These are phyloP conservation scores for Meloidogyne exigua DNA, from an alignment of 1,140 invertebrate genomes.

Conservation along the genomic window DNA sequence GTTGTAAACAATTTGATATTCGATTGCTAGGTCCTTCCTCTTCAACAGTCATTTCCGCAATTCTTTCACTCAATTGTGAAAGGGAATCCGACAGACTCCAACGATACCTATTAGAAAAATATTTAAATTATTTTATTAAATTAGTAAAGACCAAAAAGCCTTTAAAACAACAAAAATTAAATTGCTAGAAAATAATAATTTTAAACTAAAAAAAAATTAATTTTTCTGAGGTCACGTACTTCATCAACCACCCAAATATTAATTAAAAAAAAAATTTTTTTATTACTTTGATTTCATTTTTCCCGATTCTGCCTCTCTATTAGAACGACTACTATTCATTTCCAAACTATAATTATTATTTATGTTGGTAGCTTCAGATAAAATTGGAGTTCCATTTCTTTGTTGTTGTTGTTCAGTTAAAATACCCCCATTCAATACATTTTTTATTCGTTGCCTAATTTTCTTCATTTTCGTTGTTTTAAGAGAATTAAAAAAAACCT, in stretches of 20 bases:
- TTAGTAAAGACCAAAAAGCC: background rate
- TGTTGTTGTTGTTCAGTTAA: background rate
- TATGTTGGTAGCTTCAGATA: background rate
- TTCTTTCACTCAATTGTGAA: slow-evolving; percentile 9
- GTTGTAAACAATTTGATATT: background rate
- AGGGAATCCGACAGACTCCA: slow-evolving; percentile 21
- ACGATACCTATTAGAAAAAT: slow-evolving; percentile 6
- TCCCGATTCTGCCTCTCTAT: background rate
- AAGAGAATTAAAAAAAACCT: background rate
- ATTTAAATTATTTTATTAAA: background rate
- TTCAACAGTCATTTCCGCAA: slow-evolving; percentile 9
- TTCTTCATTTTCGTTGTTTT: slow-evolving; percentile 20
- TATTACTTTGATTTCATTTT: background rate
- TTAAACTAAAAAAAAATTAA: too few species aligned
- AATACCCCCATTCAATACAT: slow-evolving; percentile 7
- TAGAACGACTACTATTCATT: background rate
- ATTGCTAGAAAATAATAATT: too few species aligned
- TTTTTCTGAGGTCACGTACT: too few species aligned
- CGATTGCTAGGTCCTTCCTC: slow-evolving; percentile 5
- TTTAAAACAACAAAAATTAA: background rate
- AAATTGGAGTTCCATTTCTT: background rate
- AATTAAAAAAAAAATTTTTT: background rate
- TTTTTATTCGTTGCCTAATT: slow-evolving; percentile 18
- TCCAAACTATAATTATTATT: background rate
- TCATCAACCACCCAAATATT: too few species aligned